These are phyloP conservation scores for Hyposoter dolosus DNA, from an alignment of 2,888 invertebrate species.

Conservation along the genomic window DNA sequence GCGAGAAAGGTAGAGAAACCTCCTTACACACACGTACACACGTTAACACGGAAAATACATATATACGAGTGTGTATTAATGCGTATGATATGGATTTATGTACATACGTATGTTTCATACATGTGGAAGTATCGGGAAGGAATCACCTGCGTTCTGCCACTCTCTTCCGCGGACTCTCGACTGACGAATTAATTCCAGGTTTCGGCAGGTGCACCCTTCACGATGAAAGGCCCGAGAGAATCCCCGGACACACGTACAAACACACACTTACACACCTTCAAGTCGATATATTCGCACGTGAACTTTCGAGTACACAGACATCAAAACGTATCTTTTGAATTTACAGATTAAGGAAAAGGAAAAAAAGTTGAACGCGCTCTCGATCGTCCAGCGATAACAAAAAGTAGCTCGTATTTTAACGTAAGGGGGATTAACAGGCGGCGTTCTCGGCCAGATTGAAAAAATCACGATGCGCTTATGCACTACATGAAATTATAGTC, in stretches of 20 bases:
- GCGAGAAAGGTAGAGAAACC: conserved; percentile 56
- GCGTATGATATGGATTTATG: conserved; percentile 17
- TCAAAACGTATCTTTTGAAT: conserved; percentile 60
- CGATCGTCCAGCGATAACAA: conserved; percentile 60
- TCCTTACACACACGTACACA: conserved; percentile 3
- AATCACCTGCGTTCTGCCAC: conserved; percentile 68
- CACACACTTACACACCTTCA: background rate
- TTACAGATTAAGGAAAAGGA: conserved; percentile 56
- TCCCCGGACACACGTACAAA: background rate
- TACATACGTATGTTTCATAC: conserved; percentile 8
- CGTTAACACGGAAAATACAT: background rate
- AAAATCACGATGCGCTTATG: conserved; percentile 65
- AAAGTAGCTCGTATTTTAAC: conserved; percentile 47
- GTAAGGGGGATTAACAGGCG: conserved; percentile 34
- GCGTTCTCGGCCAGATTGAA: conserved; percentile 59
- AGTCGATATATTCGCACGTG: background rate
- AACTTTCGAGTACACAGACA: conserved; percentile 21
- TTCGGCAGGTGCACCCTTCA: conserved; percentile 69
- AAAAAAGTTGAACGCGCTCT: conserved; percentile 58
- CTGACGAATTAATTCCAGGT: conserved; percentile 69
- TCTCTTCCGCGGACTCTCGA: conserved; percentile 56
- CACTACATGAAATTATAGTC: conserved; percentile 42
- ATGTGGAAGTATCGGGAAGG: conserved; percentile 38
- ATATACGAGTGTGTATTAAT: background rate
- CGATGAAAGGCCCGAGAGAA: conserved; percentile 42